Evolutionary conservation across 2,113 vertebrate genomes (phyloP), one percentile per base, ranked within the genome.

Genomic region (Castor canadensis): DNA sequence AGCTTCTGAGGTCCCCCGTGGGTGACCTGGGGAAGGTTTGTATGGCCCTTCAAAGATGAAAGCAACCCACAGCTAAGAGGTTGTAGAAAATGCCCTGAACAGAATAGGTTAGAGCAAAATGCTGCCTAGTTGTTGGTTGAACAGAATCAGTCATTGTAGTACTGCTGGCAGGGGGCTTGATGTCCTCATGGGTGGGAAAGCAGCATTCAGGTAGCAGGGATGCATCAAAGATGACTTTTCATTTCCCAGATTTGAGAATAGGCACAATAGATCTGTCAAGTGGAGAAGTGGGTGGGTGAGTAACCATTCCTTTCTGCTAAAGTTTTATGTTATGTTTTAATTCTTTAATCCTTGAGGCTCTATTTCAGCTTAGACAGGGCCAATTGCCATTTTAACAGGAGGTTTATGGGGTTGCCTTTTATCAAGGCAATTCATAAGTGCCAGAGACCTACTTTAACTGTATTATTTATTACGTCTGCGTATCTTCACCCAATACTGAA

Each of bases 311-410:
- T 43, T 40, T 87, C 87, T 64, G 60, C 83, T 66, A 75, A 16
- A 35, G 38, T n/a, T 93, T 93, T 64, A 56, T 76, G 71, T 40
- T 40, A 35, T 20, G 30, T 85, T 85, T 85, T 76, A 87, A 82
- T 91, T 76, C 35, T 85, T 85, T 76, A 87, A 82, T 91, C 83
- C 35, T 86, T 19, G 2, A 56, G 11, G 26, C 26, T 40, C 40
- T 49, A 13, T 49, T 89, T 92, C 54, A 45, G 28, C 24, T 86
- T 79, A 43, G 58, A 79, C n/a, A 79, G 72, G 26, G 64, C 72
- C 80, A 90, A 64, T 91, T 58, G 80, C 89, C 67, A 38, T 92
- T 64, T 60, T 95, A 91, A 75, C 47, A 76, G 82, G 54, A 72
- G 67, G 38, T 15, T 79, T 58, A 87, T 9, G 16, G 38, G 66